Evolutionary conservation across 2,797 vertebrate genomes (phyloP), one percentile per base, ranked within the genome.

Genomic region (Bradypodion pumilum): DNA sequence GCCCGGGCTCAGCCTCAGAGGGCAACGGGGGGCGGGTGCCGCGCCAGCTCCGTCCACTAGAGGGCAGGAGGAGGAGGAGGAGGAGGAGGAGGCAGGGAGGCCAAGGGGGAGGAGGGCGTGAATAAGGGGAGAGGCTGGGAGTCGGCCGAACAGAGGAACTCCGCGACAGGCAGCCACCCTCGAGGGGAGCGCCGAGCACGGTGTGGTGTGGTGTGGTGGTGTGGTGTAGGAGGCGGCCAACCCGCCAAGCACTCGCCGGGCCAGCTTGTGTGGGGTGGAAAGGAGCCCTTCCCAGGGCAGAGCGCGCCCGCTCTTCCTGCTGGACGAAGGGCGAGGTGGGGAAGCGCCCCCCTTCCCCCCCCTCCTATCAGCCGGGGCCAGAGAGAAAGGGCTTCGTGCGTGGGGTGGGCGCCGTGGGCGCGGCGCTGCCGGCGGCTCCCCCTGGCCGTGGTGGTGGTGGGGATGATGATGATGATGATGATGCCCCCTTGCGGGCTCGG

Each of bases 151-250:
- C n/a, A n/a, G 75, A 46, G 46, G 32, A 29, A 42, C 63, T n/a
- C 32, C 16, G 65, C 78, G 6, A 9, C 74, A n/a, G n/a, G n/a
- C n/a, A 5, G 60, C 19, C 21, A 52, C 70, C 7, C 60, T n/a
- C n/a, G 10, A 66, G 59, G 63, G 29, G 2, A 52, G 75, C 37
- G 75, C 68, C 60, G 19, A 79, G 89, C 81, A n/a, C n/a, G n/a
- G n/a, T n/a, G n/a, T n/a, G n/a, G n/a, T n/a, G n/a, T n/a, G n/a
- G n/a, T n/a, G n/a, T n/a, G n/a, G n/a, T n/a, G 90, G 96, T 94
- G 95, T 94, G 95, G 94, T 46, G 74, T n/a, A n/a, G n/a, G n/a
- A n/a, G 49, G 66, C 69, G 78, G 85, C 89, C 40, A 80, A 86
- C n/a, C n/a, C 75, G 88, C 85, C 86, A 78, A 77, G 81, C 85